Evolutionary conservation across 2,888 invertebrate species (phyloP).

Genomic region (Scrobipalpa atriplicella): DNA sequence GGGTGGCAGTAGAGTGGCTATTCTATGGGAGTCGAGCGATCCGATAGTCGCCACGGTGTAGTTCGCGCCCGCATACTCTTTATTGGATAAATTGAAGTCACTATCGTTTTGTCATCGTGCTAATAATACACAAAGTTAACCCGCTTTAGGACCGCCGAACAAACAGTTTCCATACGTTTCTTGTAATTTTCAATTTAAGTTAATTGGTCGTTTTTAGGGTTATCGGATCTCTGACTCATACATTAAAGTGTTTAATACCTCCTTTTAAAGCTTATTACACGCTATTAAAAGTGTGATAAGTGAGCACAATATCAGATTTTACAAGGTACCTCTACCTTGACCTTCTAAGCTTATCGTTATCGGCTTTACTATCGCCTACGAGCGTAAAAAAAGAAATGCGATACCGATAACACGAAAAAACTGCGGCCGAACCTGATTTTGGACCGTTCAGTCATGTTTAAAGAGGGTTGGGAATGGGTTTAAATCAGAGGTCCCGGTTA

Average conservation of each 20-base stretch:
- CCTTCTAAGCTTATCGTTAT: slow-evolving; percentile 20
- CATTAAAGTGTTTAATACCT: neutral
- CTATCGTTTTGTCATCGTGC: slow-evolving; percentile 57
- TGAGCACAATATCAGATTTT: neutral
- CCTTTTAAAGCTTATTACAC: neutral
- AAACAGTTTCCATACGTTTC: slow-evolving; percentile 8
- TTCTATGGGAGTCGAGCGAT: slow-evolving; percentile 57
- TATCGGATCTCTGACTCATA: neutral
- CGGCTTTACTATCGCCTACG: neutral
- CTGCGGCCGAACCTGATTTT: neutral
- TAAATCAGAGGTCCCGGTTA: slow-evolving; percentile 10
- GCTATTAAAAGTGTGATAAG: slow-evolving; percentile 3
- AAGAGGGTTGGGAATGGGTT: neutral
- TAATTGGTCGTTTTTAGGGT: slow-evolving; percentile 8
- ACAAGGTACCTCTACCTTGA: slow-evolving; percentile 18
- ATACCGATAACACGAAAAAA: slow-evolving; percentile 4
- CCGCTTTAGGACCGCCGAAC: slow-evolving; percentile 11
- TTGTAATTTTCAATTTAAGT: slow-evolving; percentile 1
- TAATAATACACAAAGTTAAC: slow-evolving; percentile 27
- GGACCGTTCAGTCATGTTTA: neutral
- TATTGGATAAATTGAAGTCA: slow-evolving; percentile 73
- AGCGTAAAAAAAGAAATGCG: slow-evolving; percentile 13
- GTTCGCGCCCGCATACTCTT: slow-evolving; percentile 73
- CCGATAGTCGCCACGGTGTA: slow-evolving; percentile 49
- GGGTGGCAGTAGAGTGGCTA: slow-evolving; percentile 36